A percentile compares a stretch with the other conserved stretches of the same genome.
These are phyloP conservation scores for Erebia ligea DNA, from an alignment of 2,888 invertebrate species.

Conservation along the genomic window DNA sequence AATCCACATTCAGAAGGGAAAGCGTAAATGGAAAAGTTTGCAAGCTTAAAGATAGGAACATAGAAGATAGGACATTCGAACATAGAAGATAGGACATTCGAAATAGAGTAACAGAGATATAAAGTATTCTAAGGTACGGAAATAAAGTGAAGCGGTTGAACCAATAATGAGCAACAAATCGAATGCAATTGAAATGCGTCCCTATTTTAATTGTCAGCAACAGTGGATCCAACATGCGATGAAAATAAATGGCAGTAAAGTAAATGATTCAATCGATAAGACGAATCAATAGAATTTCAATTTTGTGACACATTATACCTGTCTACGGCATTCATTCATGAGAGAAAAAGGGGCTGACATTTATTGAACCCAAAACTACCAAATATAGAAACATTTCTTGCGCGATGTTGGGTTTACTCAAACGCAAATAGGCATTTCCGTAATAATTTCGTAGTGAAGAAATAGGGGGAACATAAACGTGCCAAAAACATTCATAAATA, in stretches of 20 bases:
- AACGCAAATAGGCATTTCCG: not conserved
- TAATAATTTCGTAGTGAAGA: not conserved
- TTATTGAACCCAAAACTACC: not conserved
- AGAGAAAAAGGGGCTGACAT: not conserved
- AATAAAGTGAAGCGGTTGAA: slow-evolving; percentile 3
- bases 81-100: too few species aligned
- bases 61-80: too few species aligned
- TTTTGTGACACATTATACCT: not conserved
- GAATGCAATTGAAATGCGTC: slow-evolving; percentile 16
- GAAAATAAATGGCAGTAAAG: not conserved
- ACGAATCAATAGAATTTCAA: not conserved
- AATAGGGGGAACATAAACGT: not conserved
- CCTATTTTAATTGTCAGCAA: slow-evolving; percentile 7
- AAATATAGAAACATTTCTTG: not conserved
- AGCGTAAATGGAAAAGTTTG: slow-evolving; percentile 7
- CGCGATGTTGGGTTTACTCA: not conserved
- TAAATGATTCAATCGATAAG: not conserved
- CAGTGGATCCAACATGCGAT: not conserved
- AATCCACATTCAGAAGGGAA: not conserved
- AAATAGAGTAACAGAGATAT: slow-evolving; percentile 3
- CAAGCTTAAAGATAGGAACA: not conserved
- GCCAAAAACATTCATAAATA: not conserved
- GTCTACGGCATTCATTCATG: not conserved
- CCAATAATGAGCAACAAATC: slow-evolving; percentile 12
- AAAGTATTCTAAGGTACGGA: not conserved